Percentiles rank a stretch among this genome's conserved stretches.
Conservation (phyloP, 2,113 vertebrate species). For the Nesogale talazaci region DNA sequence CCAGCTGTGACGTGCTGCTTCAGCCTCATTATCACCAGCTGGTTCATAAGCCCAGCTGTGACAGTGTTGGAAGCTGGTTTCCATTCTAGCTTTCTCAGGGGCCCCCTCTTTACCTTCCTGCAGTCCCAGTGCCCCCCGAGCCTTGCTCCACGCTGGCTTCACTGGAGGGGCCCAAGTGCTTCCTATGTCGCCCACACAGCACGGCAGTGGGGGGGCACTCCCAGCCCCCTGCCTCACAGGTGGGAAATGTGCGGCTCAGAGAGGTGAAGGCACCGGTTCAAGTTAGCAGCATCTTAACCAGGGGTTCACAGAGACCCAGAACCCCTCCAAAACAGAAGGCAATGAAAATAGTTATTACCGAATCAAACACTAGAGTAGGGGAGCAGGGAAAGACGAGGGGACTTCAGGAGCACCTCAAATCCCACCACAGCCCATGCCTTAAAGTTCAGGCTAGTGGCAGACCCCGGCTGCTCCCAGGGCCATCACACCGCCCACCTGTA, state of each 20-base stretch:
- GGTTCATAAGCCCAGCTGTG: not conserved
- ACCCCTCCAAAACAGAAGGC: not conserved
- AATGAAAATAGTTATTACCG: not conserved
- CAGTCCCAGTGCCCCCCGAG: not conserved
- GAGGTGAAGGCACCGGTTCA: not conserved
- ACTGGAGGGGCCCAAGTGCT: fast-evolving
- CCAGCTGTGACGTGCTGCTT: no score
- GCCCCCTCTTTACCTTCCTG: not conserved
- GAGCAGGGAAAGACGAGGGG: not conserved
- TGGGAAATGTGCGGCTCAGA: not conserved
- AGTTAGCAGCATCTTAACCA: not conserved
- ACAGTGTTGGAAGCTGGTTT: not conserved
- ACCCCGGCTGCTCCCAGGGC: fast-evolving
- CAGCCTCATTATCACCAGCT: not conserved
- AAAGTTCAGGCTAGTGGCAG: not conserved
- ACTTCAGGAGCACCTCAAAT: not conserved
- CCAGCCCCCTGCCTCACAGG: not conserved
- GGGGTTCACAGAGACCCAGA: not conserved
- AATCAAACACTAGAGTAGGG: not conserved
- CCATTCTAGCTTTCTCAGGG: not conserved
- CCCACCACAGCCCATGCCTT: fast-evolving
- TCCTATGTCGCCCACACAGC: not conserved
- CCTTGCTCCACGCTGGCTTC: not conserved
- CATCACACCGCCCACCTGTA: not conserved
- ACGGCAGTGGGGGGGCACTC: fast-evolving